Conservation (phyloP, 2,113 vertebrate genomes). For the Passerina amoena region DNA sequence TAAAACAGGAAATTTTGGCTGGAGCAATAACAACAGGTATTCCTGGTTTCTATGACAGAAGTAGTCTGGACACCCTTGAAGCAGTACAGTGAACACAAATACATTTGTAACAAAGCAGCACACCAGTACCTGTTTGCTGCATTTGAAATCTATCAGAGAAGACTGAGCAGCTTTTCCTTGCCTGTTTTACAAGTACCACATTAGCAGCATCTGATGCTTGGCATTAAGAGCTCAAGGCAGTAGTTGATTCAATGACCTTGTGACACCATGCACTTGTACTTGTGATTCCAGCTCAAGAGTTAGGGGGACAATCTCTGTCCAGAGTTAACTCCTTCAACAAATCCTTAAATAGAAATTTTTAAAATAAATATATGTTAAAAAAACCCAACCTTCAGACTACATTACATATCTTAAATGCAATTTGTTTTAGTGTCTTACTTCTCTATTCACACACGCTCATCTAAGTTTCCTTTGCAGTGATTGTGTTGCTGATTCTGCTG, state of each 20-base stretch:
- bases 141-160: neutral
- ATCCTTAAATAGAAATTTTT: neutral
- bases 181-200: neutral
- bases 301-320: neutral
- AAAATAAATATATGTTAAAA: too few species aligned
- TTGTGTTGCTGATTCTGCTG: conserved; percentile 84
- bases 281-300: neutral
- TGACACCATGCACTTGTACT: neutral
- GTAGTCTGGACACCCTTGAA: neutral
- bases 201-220: neutral
- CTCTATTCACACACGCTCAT: neutral
- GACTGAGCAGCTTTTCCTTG: neutral
- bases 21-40: neutral
- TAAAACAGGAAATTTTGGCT: neutral
- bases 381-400: neutral
- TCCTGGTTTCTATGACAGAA: neutral
- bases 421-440: neutral
- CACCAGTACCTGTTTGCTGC: neutral
- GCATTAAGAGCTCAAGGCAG: neutral
- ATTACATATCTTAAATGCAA: neutral
- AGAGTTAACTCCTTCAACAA: neutral
- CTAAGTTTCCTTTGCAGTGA: conserved; percentile 73
- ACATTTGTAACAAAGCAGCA: neutral
- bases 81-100: neutral
- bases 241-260: neutral